Conservation (phyloP, 2,888 invertebrate species). For the Lithophane socia region DNA sequence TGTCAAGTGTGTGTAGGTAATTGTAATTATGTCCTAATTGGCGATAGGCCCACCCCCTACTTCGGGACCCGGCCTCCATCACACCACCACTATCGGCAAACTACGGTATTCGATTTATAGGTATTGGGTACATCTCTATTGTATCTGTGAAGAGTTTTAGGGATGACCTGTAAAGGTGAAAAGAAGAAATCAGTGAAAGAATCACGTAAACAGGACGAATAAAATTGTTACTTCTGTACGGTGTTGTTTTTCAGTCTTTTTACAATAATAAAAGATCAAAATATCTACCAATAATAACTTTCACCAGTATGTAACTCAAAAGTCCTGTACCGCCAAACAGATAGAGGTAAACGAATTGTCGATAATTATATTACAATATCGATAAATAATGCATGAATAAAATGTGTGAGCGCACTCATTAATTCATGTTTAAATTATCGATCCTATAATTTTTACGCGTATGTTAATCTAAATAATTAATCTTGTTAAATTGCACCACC, state of each 20-base stretch:
- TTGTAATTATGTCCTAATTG: slow-evolving; percentile 47
- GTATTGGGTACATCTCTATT: slow-evolving; percentile 14
- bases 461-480: slow-evolving; percentile 49
- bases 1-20: slow-evolving; percentile 33
- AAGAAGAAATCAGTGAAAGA: not conserved
- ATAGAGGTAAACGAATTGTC: slow-evolving; percentile 12
- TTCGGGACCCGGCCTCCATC: slow-evolving; percentile 30
- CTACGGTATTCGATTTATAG: slow-evolving; percentile 21
- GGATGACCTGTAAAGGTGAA: not conserved
- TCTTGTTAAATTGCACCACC: not conserved
- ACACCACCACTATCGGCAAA: slow-evolving; percentile 17
- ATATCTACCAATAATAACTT: not conserved
- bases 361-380: slow-evolving; percentile 34
- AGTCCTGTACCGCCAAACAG: slow-evolving; percentile 23
- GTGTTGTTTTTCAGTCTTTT: not conserved
- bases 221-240: not conserved
- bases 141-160: slow-evolving; percentile 7
- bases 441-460: slow-evolving; percentile 38
- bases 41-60: slow-evolving; percentile 33
- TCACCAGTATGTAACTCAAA: slow-evolving; percentile 1
- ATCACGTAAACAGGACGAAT: not conserved
- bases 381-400: slow-evolving; percentile 48
- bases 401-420: slow-evolving; percentile 52
- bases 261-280: not conserved
- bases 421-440: slow-evolving; percentile 41